Base-by-base conservation (phyloP, 2,888 invertebrate genomes). In the Hyles lineata region DNA sequence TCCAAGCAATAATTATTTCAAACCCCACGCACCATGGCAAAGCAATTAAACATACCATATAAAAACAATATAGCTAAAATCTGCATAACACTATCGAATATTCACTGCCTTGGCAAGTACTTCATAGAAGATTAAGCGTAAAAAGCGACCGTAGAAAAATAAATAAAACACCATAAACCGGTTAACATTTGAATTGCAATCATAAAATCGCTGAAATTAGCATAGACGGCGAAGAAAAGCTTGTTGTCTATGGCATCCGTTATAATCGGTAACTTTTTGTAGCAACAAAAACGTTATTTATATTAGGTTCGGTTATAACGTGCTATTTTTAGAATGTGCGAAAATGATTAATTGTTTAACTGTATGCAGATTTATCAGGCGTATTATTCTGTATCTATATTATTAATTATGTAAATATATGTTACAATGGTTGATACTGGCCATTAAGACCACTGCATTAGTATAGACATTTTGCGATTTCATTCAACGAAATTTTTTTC, bases 161-260 rank as follows among this genome's bases (percentile, higher is more conserved):
- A 59, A 59, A 59, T 60, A 32, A 62, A 63, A 43, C 15, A 43
- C 43, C 35, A 63, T 43, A 35, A 63, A 63, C 63, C 43, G 4
- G 63, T 43, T 35, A 63, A 35, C 21, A 63, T 43, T 63, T 63
- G 63, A 63, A 63, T 63, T 63, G 63, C 63, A 63, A 43, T 63
- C 82, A 83, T 87, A 80, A 82, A 83, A 80, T 81, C 80, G 79
- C 79, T 77, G 71, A 73, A 77, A 88, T 87, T 87, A 86, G 80
- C 87, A 87, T 86, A 86, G 78, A 79, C 78, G 81, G 70, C 63
- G 79, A 78, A 86, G 86, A 87, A 86, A 61, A 23, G 25, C 50
- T 50, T 43, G 19, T 23, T 60, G 60, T 71, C 61, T 71, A 71
- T 50, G 60, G 25, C 50, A 25, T 61, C 25, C 29, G 50, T 29